phyloP scores from a whole-genome alignment of 2,797 vertebrate species.

The Mionectes olivaceus region DNA sequence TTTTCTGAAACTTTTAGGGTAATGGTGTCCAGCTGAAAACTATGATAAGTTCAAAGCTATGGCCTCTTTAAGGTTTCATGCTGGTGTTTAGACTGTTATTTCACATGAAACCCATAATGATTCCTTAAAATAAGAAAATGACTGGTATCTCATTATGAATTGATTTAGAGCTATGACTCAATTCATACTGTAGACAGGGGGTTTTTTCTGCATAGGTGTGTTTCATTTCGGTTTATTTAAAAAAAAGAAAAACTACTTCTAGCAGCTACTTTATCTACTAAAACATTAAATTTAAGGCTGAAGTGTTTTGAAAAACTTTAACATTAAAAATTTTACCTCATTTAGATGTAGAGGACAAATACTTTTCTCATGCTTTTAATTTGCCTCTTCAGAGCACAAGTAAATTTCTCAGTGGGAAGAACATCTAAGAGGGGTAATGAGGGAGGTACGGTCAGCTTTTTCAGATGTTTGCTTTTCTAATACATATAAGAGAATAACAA shows the following conservation, averaged over 20 bases:
- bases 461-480: slow-evolving; percentile 21
- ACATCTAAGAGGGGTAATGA: not conserved
- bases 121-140: not conserved
- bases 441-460: not conserved
- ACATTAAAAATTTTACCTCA: not conserved
- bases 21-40: not conserved
- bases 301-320: not conserved
- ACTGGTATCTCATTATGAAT: not conserved
- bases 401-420: not conserved
- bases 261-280: not conserved
- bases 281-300: not conserved
- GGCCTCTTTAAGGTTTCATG: not conserved
- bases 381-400: not conserved
- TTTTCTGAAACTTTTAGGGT: not conserved
- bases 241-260: not conserved
- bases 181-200: not conserved
- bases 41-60: not conserved
- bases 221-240: not conserved
- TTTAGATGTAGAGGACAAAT: not conserved
- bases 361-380: not conserved
- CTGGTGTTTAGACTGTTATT: not conserved
- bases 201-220: not conserved
- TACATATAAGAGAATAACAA: not conserved
- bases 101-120: not conserved
- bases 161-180: not conserved